phyloP scores from a whole-genome alignment of 2,113 vertebrate species.

The Camelus dromedarius region DNA sequence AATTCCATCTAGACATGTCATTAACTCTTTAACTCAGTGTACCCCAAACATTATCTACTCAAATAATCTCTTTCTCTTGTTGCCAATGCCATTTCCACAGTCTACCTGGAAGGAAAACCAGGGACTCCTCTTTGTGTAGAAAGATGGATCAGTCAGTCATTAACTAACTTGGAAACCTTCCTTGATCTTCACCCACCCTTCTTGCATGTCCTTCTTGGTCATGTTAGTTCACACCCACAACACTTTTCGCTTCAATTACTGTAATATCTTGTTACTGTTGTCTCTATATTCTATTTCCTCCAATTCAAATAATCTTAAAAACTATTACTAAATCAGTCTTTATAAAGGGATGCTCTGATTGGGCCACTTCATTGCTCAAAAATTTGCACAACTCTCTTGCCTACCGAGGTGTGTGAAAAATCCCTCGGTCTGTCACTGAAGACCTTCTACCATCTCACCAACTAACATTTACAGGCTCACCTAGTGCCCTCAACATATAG shows the following conservation, averaged over 20 bases:
- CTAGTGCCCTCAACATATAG: background rate
- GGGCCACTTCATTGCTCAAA: background rate
- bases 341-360: background rate
- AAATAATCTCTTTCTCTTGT: background rate
- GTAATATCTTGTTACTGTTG: background rate
- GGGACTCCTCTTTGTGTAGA: background rate
- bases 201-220: background rate
- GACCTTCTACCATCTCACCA: background rate
- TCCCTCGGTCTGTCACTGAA: background rate
- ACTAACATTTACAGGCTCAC: background rate
- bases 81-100: background rate
- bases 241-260: background rate
- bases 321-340: background rate
- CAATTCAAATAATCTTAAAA: background rate
- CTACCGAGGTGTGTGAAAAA: background rate
- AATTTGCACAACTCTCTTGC: background rate
- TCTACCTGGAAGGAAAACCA: background rate
- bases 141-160: background rate
- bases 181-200: background rate
- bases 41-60: background rate
- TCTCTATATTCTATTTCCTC: background rate
- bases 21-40: background rate
- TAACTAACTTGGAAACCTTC: background rate
- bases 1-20: background rate
- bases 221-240: background rate